Conservation (phyloP, 2,797 vertebrate genomes). For the Characodon lateralis region DNA sequence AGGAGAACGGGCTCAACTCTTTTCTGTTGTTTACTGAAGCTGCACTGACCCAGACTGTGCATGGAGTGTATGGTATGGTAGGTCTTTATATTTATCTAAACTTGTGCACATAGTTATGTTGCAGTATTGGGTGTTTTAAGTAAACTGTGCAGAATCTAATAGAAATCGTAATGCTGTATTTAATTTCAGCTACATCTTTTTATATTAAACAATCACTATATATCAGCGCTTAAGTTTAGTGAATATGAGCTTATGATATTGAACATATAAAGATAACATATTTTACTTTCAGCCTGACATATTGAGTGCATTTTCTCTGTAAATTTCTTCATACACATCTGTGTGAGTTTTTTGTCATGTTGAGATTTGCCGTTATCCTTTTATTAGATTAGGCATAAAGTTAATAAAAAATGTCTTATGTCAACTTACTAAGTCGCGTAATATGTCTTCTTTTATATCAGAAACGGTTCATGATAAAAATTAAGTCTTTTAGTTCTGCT, state of each 20-base stretch:
- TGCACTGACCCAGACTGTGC: constrained; percentile 39
- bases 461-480: neutral
- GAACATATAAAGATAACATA: neutral
- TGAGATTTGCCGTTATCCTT: neutral
- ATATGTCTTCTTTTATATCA: neutral
- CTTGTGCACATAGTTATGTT: too few species aligned
- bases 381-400: too few species aligned
- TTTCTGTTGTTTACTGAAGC: constrained; percentile 47
- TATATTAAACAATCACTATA: neutral
- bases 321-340: neutral
- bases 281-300: neutral
- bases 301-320: neutral
- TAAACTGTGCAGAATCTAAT: neutral
- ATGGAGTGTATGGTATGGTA: constrained; percentile 54
- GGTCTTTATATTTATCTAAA: constrained; percentile 22
- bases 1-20: constrained; percentile 42
- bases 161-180: neutral
- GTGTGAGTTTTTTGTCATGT: neutral
- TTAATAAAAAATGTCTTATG: neutral
- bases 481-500: neutral
- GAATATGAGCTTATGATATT: neutral
- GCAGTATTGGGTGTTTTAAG: neutral
- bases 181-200: neutral
- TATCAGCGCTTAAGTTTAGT: neutral
- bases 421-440: neutral